Conservation (phyloP, 2,113 vertebrate genomes). For the Haemorhous mexicanus region DNA sequence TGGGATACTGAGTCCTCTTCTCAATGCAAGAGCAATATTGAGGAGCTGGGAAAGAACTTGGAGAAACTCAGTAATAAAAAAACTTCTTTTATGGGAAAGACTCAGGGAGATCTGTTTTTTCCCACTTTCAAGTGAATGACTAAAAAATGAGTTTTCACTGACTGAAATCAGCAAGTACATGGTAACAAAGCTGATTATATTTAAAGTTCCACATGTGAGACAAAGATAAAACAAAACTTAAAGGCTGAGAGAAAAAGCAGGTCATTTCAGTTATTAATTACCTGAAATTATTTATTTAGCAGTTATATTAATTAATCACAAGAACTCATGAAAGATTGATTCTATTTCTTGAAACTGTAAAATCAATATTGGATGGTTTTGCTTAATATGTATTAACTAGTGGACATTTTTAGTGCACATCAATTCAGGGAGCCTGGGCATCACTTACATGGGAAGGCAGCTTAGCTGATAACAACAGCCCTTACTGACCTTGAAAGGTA, state of each 20-base stretch:
- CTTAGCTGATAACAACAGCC: background rate
- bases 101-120: background rate
- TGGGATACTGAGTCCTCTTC: background rate
- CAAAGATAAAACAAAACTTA: background rate
- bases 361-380: background rate
- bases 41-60: background rate
- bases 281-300: background rate
- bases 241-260: background rate
- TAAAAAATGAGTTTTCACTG: background rate
- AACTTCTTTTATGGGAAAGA: background rate
- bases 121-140: background rate
- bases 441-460: background rate
- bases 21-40: background rate
- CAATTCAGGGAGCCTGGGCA: background rate
- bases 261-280: background rate
- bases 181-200: background rate
- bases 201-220: background rate
- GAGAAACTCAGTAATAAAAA: background rate
- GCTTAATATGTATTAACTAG: background rate
- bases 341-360: background rate
- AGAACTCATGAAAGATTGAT: background rate
- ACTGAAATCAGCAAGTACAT: background rate
- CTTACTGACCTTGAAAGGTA: background rate
- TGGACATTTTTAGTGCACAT: background rate
- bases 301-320: background rate